Base-by-base conservation (phyloP, 2,113 vertebrate genomes). In the Zootoca vivipara region DNA sequence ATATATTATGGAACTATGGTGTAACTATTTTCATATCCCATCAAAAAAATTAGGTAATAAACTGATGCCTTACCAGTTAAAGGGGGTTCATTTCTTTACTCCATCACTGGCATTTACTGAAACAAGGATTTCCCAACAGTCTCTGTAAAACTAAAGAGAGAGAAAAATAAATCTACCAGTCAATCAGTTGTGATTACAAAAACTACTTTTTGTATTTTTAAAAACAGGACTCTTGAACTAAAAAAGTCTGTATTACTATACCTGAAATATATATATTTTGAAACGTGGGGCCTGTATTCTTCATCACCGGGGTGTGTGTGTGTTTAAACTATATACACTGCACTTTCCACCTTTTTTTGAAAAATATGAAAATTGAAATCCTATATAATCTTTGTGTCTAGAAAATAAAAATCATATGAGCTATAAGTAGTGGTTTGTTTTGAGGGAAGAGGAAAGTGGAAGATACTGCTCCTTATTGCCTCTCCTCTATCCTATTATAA, bases 1-100 rank as follows among this genome's bases (percentile, higher is more conserved):
- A 91, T 74, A n/a, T 3, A 89, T 77, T 90, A 90, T 70, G 91
- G 86, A 89, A 90, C 8, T 77, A 1, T 0, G 74, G 52, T 65
- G 33, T 64, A 88, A 89, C 83, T 89, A 16, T 89, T 87, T 92
- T 83, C 46, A 84, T 28, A 89, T 26, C 4, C 0, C 5, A 4
- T 58, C 0, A 0, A 82, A 92, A 92, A 69, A 6, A 1, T 0
- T 77, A 35, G 79, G 69, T 30, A 94, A 40, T 84, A 94, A 91
- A 87, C 10, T 0, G 10, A 79, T 42, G 30, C 16, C 0, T 93
- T 96, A 95, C 94, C 94, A 89, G 92, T 78, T 90, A 42, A 79
- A 42, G 78, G 62, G 85, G 33, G 86, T 40, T 74, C 0, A 0
- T 22, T 33, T 80, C 75, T 75, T 88, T 22, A 0, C 0, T 42